Conservation (phyloP, 2,797 vertebrate species). For the Diplodus puntazzo region DNA sequence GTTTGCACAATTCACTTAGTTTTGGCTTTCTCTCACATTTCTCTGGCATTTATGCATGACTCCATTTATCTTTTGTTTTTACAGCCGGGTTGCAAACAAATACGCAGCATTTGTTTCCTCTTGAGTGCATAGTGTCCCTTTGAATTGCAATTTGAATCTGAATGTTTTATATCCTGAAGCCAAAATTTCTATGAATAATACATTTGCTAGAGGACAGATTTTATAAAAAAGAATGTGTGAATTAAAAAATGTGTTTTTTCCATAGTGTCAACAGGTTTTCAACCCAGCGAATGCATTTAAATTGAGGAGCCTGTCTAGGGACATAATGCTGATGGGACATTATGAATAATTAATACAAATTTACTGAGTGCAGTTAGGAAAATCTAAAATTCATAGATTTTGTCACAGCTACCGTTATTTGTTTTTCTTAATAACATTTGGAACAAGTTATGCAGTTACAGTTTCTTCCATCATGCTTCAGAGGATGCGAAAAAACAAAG, state of each 20-base stretch:
- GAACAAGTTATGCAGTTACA: not conserved
- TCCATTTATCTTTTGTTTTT: slow-evolving; percentile 36
- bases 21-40: slow-evolving; percentile 25
- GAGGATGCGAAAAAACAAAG: too few relatives aligned
- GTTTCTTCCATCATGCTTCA: not conserved
- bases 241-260: not conserved
- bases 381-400: not conserved
- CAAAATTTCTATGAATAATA: slow-evolving; percentile 1
- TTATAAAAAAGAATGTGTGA: not conserved
- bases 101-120: slow-evolving; percentile 8
- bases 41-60: slow-evolving; percentile 12
- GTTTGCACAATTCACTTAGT: slow-evolving; percentile 42
- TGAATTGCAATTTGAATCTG: slow-evolving; percentile 1
- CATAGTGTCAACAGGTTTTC: not conserved
- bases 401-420: not conserved
- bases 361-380: not conserved
- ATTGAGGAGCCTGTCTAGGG: not conserved
- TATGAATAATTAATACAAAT: not conserved
- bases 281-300: not conserved
- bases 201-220: not conserved
- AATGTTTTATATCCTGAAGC: slow-evolving; percentile 3
- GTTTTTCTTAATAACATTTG: not conserved
- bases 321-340: not conserved
- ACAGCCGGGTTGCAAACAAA: not conserved
- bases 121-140: not conserved